Base-by-base conservation (phyloP, 2,888 invertebrate species). In the Archips xylosteana region DNA sequence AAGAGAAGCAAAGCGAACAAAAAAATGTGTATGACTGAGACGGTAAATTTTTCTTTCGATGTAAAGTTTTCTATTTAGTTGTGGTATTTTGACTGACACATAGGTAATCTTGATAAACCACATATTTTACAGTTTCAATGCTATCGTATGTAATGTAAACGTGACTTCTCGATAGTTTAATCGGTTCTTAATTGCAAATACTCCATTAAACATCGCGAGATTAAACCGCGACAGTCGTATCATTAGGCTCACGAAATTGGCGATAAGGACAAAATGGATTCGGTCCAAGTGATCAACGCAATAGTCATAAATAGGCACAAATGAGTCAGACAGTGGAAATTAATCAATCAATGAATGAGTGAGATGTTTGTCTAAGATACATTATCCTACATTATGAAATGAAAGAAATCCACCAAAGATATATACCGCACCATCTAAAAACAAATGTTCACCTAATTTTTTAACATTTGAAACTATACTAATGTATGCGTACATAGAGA, bases 151-250 rank as follows among this genome's bases (percentile, higher is more conserved):
- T 76, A 84, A 86, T 84, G 88, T 89, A 85, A 92, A 92, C 91
- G 92, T 92, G 91, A 92, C 89, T 85, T 80, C 82, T 84, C 78
- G 82, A 82, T 80, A 76, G 78, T 87, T 87, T 92, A 94, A 94
- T 94, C 82, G 93, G 83, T 94, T 93, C 89, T 94, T 94, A 94
- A 94, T 94, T 92, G 92, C 93, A 78, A 93, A 93, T 89, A 87
- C 81, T 82, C 84, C 82, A 92, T 91, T 92, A 90, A 84, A 85
- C 81, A 80, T 82, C 83, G 84, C 82, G 81, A 91, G 92, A 92
- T 93, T 91, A 89, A 87, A 89, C 85, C 81, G 87, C 87, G 85
- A 87, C 84, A 80, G 85, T 83, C 88, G 88, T 82, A 87, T 81
- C 84, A 84, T 87, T 88, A 87, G 80, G 76, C 78, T 80, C 78